Evolutionary conservation across 1,140 invertebrate genomes (phyloP).

Genomic region (Temnothorax longispinosus): DNA sequence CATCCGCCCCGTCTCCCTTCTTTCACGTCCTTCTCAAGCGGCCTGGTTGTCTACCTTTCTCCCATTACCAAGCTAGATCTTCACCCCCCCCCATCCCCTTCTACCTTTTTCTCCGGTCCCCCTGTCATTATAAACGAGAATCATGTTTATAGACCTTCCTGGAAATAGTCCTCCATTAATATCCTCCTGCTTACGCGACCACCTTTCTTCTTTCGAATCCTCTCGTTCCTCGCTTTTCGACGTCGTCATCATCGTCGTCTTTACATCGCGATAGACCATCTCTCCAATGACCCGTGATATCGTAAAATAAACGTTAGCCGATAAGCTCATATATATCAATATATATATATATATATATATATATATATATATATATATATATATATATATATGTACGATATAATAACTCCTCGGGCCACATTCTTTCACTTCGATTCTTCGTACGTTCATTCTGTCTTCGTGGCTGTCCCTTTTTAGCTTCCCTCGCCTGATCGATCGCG

Average conservation of each 20-base stretch:
- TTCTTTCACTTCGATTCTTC: constrained; percentile 45
- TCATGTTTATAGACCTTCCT: constrained; percentile 44
- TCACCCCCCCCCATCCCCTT: background rate
- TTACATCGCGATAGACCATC: constrained; percentile 36
- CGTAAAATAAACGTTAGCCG: constrained; percentile 50
- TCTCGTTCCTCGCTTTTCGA: background rate
- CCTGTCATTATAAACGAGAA: constrained; percentile 50
- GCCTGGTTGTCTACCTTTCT: background rate
- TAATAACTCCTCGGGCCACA: constrained; percentile 35
- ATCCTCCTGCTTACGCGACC: background rate
- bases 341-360: too few species aligned
- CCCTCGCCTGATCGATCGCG: constrained; percentile 2
- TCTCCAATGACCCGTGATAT: constrained; percentile 40
- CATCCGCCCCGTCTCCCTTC: constrained; percentile 46
- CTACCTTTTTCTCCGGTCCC: background rate
- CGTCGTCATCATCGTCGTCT: constrained; percentile 20
- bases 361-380: too few species aligned
- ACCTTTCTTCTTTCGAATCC: background rate
- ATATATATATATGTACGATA: background rate
- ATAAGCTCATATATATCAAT: background rate
- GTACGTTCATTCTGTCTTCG: background rate
- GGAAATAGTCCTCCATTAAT: constrained; percentile 30
- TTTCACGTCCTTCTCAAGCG: background rate
- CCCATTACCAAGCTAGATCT: background rate
- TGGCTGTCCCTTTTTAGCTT: background rate